A percentile compares a stretch with the other conserved stretches of the same genome.
Evolutionary conservation across 2,888 invertebrate species (phyloP).

Genomic region (Ectropis crepuscularia): DNA sequence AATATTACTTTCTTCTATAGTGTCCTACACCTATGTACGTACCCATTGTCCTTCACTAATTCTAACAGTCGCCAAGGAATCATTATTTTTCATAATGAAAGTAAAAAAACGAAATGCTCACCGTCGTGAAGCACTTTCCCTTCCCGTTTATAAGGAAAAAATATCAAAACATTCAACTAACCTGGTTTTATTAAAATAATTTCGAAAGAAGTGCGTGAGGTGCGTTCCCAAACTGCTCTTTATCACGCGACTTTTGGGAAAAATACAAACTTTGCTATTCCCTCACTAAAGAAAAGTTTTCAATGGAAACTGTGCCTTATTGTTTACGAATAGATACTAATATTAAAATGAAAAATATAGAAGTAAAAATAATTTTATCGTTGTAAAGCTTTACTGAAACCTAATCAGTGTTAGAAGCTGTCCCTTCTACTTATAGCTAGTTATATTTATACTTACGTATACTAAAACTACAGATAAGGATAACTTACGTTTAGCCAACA

Average conservation of each 20-base stretch:
- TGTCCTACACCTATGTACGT: too few relatives aligned
- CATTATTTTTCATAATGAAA: background rate
- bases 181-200: constrained; percentile 82
- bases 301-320: constrained; percentile 46
- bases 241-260: constrained; percentile 66
- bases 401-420: constrained; percentile 74
- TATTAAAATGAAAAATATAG: background rate
- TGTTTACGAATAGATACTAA: constrained; percentile 26
- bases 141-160: constrained; percentile 51
- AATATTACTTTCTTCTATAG: too few relatives aligned
- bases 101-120: constrained; percentile 7
- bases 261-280: constrained; percentile 56
- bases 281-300: constrained; percentile 38
- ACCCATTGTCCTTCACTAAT: too few relatives aligned
- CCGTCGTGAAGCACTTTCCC: constrained; percentile 43
- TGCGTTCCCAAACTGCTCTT: constrained; percentile 67
- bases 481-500: constrained; percentile 58
- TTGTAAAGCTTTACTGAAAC: constrained; percentile 50
- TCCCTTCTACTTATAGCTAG: constrained; percentile 68
- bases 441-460: constrained; percentile 60
- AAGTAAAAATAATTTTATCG: constrained; percentile 39
- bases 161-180: constrained; percentile 75
- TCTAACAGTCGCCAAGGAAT: too few relatives aligned
- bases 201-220: constrained; percentile 78
- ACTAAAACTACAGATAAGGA: constrained; percentile 54